These are phyloP conservation scores for Congeria kusceri DNA, from an alignment of 2,888 invertebrate species.

Conservation along the genomic window DNA sequence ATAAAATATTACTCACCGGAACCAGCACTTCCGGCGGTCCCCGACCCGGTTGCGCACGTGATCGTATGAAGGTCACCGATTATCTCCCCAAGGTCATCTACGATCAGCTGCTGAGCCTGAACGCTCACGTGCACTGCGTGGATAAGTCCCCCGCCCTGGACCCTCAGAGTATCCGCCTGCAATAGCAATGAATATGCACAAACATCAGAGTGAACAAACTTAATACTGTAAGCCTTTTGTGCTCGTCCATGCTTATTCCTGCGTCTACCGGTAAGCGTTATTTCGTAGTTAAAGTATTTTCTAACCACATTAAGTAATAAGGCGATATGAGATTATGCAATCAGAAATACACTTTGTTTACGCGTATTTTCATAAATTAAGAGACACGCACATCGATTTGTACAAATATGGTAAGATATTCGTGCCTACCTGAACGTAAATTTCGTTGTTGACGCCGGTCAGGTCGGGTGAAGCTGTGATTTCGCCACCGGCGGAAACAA, in stretches of 20 bases:
- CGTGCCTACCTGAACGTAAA: slow-evolving; percentile 51
- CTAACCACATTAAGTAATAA: too few relatives aligned
- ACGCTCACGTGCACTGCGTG: slow-evolving; percentile 73
- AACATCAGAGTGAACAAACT: neutral
- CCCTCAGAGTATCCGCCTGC: slow-evolving; percentile 66
- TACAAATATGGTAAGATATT: too few relatives aligned
- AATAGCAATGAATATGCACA: slow-evolving; percentile 6
- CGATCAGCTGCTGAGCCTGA: slow-evolving; percentile 61
- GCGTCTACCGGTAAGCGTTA: too few relatives aligned
- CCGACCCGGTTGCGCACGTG: slow-evolving; percentile 59
- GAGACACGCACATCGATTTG: too few relatives aligned
- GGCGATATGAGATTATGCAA: too few relatives aligned
- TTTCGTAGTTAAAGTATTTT: too few relatives aligned
- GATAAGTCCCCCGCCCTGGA: slow-evolving; percentile 72
- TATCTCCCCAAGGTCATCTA: slow-evolving; percentile 75
- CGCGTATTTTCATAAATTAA: too few relatives aligned
- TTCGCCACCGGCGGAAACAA: slow-evolving; percentile 73
- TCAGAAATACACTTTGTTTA: too few relatives aligned
- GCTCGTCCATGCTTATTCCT: too few relatives aligned
- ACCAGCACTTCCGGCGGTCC: slow-evolving; percentile 47
- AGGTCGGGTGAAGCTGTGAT: slow-evolving; percentile 70
- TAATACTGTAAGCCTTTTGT: too few relatives aligned
- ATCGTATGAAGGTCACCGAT: slow-evolving; percentile 70
- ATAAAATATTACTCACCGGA: neutral
- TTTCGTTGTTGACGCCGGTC: slow-evolving; percentile 49